phyloP scores from a whole-genome alignment of 2,888 invertebrate species.

The Bhutanitis thaidina region DNA sequence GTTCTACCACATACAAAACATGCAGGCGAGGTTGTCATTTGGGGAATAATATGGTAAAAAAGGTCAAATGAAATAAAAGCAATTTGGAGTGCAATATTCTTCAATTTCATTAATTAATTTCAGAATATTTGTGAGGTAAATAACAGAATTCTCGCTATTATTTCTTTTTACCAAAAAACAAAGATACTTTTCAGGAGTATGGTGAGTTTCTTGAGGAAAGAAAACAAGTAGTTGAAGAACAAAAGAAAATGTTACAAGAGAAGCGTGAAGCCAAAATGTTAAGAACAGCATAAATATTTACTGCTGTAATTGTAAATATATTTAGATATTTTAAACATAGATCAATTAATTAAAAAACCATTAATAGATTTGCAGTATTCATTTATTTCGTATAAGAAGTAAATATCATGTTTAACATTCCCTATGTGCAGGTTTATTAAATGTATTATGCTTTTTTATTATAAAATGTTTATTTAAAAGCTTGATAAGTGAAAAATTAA shows the following conservation, averaged over 20 bases:
- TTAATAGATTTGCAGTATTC: not conserved
- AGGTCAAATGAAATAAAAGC: no score
- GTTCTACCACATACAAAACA: no score
- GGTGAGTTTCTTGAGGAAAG: constrained; percentile 89
- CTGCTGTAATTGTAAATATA: constrained; percentile 23
- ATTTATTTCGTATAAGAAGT: not conserved
- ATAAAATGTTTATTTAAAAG: not conserved
- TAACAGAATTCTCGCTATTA: no score
- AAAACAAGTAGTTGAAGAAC: constrained; percentile 83
- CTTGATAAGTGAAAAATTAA: not conserved
- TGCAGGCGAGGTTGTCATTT: no score
- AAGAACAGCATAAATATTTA: constrained; percentile 79
- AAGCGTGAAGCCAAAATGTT: constrained; percentile 94
- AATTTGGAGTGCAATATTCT: no score
- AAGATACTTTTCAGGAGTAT: constrained; percentile 82
- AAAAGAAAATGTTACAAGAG: constrained; percentile 88
- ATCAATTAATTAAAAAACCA: constrained; percentile 14
- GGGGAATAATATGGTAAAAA: no score
- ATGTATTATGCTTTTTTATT: not conserved
- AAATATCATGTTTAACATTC: no score
- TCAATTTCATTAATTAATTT: no score
- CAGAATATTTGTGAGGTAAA: no score
- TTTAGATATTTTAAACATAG: constrained; percentile 20
- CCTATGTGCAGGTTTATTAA: not conserved
- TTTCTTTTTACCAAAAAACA: no score